Conservation (phyloP, 2,113 vertebrate species). For the Cynocephalus volans region DNA sequence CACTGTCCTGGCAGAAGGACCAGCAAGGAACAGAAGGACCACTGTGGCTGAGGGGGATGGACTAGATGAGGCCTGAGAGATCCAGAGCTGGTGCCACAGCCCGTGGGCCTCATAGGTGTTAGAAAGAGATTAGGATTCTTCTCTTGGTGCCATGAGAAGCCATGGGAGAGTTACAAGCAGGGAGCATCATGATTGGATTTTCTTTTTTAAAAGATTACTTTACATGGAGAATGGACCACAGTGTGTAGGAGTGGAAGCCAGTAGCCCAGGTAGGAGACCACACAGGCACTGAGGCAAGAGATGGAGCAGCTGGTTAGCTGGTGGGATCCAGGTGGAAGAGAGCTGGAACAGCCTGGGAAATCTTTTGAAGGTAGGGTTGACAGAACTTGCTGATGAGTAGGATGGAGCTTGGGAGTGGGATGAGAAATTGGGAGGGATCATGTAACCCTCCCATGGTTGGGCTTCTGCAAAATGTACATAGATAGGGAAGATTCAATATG, state of each 20-base stretch:
- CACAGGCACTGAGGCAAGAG: background rate
- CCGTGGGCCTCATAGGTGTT: background rate
- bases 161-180: background rate
- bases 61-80: background rate
- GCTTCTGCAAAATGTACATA: background rate
- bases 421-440: rapidly evolving
- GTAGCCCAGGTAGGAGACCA: background rate
- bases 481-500: background rate
- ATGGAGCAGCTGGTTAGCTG: rapidly evolving
- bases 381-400: background rate
- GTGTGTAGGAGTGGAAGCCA: background rate
- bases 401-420: background rate
- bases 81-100: no score
- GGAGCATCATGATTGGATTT: background rate
- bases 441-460: background rate
- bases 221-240: background rate
- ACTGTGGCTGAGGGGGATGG: background rate
- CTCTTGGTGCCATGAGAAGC: background rate
- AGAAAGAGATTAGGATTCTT: background rate
- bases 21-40: no score
- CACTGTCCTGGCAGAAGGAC: background rate
- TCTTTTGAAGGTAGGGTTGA: background rate
- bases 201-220: background rate
- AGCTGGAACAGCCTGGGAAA: background rate
- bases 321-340: background rate